Percentiles rank a stretch among this genome's conserved stretches.
phyloP scores from a whole-genome alignment of 2,797 vertebrate species.

The Sparus aurata region DNA sequence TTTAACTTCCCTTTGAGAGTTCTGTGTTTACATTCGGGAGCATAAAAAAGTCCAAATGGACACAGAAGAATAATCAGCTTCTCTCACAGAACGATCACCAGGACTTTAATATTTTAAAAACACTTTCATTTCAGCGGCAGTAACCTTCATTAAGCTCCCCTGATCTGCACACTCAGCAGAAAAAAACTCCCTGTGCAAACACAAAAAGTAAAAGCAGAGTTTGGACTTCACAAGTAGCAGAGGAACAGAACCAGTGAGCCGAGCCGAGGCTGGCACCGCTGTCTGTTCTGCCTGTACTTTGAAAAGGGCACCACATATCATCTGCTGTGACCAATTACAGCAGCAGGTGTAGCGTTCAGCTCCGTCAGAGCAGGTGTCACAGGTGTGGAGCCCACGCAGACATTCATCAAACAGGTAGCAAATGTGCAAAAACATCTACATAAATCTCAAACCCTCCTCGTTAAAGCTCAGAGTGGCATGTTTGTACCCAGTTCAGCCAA shows the following conservation, averaged over 20 bases:
- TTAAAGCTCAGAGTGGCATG: too few species aligned
- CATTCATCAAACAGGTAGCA: not conserved
- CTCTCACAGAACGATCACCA: not conserved
- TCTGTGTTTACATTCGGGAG: not conserved
- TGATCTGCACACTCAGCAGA: not conserved
- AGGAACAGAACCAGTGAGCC: not conserved
- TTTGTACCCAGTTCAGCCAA: too few species aligned
- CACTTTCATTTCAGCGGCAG: not conserved
- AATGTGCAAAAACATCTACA: not conserved
- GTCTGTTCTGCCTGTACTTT: constrained; percentile 5
- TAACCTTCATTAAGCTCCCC: not conserved
- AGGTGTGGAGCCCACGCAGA: not conserved
- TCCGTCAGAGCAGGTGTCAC: constrained; percentile 1
- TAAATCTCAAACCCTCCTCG: too few species aligned
- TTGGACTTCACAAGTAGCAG: not conserved
- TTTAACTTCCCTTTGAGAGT: not conserved
- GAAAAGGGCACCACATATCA: constrained; percentile 48
- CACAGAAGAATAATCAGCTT: not conserved
- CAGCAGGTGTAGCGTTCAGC: not conserved
- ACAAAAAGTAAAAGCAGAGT: constrained; percentile 6
- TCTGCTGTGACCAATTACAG: constrained; percentile 29
- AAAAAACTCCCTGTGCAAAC: not conserved
- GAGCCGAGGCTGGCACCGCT: not conserved
- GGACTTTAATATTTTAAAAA: constrained; percentile 24
- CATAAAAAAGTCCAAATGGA: too few species aligned